Conservation (phyloP, 2,113 vertebrate genomes). For the Anhinga anhinga region DNA sequence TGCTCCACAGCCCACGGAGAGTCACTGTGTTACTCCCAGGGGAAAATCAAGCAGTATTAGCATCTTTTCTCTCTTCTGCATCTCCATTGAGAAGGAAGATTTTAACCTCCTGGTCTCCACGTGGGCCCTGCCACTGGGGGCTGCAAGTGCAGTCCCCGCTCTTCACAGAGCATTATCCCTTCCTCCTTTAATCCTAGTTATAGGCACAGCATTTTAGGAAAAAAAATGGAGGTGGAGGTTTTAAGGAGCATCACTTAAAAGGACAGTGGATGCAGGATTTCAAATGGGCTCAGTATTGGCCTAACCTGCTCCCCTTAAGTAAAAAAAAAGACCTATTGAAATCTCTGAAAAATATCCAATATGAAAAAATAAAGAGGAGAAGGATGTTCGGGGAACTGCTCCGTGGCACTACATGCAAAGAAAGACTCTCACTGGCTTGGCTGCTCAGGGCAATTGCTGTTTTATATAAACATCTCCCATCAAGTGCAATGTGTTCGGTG, state of each 20-base stretch:
- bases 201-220: neutral
- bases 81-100: neutral
- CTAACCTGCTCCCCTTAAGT: neutral
- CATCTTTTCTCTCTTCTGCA: neutral
- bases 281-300: neutral
- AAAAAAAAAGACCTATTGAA: neutral
- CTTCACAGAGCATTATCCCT: neutral
- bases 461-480: neutral
- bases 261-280: neutral
- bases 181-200: neutral
- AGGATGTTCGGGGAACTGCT: neutral
- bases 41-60: neutral
- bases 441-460: neutral
- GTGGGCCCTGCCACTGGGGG: neutral
- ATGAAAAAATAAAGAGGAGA: neutral
- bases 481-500: accelerated
- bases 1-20: neutral
- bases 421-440: neutral
- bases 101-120: neutral
- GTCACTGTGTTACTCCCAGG: neutral
- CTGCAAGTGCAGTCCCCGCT: neutral
- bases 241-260: neutral
- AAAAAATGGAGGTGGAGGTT: neutral
- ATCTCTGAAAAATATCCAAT: neutral
- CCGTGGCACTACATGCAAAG: accelerated